Conservation (phyloP, 2,113 vertebrate species). For the Empidonax traillii region DNA sequence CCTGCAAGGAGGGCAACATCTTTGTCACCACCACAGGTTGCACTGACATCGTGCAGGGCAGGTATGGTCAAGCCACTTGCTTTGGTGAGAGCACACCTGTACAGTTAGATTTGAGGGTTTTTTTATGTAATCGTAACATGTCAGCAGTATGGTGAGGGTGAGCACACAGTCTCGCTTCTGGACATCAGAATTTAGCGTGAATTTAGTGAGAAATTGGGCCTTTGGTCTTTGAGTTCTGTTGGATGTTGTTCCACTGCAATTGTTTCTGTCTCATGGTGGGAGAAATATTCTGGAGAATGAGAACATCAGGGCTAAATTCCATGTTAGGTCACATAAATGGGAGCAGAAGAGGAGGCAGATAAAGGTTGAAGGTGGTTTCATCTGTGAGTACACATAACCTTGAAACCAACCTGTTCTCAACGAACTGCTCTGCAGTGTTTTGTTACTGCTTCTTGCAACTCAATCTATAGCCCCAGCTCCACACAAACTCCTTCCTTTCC, state of each 20-base stretch:
- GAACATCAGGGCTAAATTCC: not conserved
- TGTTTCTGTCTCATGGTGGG: not conserved
- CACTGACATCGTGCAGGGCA: constrained; percentile 89
- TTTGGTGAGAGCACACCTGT: not conserved
- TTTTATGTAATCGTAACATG: not conserved
- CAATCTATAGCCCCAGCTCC: not conserved
- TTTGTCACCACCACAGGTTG: constrained; percentile 98
- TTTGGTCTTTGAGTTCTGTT: not conserved
- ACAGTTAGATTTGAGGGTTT: not conserved
- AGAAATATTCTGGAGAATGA: not conserved
- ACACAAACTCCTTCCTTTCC: not conserved
- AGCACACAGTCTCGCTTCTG: not conserved
- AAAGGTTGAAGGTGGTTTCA: not conserved
- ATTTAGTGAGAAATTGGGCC: not conserved
- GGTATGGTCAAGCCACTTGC: constrained; percentile 68
- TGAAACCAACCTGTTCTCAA: not conserved
- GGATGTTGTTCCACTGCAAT: not conserved
- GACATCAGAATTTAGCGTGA: not conserved
- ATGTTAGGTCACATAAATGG: not conserved
- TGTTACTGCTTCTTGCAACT: not conserved
- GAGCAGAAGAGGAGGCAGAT: not conserved
- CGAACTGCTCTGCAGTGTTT: not conserved
- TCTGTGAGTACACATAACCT: not conserved
- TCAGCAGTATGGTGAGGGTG: not conserved
- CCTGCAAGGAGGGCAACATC: constrained; percentile 93